Conservation (phyloP, 2,113 vertebrate genomes). For the Saccopteryx leptura region DNA sequence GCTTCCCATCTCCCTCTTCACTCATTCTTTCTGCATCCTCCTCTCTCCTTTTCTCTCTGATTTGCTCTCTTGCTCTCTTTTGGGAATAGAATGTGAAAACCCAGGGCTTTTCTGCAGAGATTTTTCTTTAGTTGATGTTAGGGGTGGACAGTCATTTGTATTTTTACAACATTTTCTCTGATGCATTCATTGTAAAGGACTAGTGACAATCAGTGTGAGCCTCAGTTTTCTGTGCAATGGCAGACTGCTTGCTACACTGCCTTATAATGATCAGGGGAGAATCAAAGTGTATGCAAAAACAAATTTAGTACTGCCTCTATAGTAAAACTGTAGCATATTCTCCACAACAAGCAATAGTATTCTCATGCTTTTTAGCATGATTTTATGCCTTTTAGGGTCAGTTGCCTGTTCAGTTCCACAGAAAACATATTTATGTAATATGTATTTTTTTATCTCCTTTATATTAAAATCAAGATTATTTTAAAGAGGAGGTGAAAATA, state of each 20-base stretch:
- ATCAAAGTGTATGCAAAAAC: not conserved
- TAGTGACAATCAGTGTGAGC: not conserved
- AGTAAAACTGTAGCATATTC: not conserved
- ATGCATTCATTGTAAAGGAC: not conserved
- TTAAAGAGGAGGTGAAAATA: not conserved
- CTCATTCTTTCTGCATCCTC: too few relatives aligned
- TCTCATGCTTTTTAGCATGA: not conserved
- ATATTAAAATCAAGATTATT: not conserved
- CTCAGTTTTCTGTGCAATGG: not conserved
- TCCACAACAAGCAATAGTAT: not conserved
- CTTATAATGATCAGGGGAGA: not conserved
- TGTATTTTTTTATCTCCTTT: not conserved
- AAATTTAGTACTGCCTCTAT: not conserved
- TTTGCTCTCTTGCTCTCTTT: too few relatives aligned
- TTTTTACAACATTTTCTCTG: not conserved
- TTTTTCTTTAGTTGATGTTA: not conserved
- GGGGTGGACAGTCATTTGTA: not conserved
- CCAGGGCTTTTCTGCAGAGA: not conserved
- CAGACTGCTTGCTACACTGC: not conserved
- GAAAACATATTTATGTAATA: constrained; percentile 13
- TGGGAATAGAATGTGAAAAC: not conserved
- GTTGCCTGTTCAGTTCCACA: not conserved
- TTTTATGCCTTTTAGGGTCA: not conserved
- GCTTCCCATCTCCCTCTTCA: too few relatives aligned
- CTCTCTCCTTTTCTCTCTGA: too few relatives aligned